These are phyloP conservation scores for Cyprinodon variegatus DNA, from an alignment of 2,113 vertebrate genomes.

Conservation along the genomic window DNA sequence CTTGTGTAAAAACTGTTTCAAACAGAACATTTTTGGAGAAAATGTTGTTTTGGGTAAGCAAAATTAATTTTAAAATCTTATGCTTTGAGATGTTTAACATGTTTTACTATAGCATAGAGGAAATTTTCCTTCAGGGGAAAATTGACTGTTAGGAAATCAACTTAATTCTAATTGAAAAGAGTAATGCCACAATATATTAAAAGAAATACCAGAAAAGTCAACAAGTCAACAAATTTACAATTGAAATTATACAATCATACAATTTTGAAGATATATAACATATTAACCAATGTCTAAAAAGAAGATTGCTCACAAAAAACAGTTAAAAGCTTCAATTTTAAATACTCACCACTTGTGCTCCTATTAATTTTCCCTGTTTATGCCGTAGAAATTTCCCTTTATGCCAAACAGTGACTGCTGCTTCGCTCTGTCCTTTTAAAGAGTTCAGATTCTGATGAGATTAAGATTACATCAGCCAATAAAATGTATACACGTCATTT, in stretches of 20 bases:
- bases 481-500: constrained; percentile 28
- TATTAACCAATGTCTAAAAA: not conserved
- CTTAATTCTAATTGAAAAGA: not conserved
- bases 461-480: constrained; percentile 44
- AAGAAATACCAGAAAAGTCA: too few relatives aligned
- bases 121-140: not conserved
- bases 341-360: constrained; percentile 31
- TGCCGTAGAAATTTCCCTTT: not conserved
- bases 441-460: constrained; percentile 40
- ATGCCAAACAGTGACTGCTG: constrained; percentile 5
- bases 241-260: not conserved
- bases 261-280: not conserved
- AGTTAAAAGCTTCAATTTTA: not conserved
- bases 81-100: too few relatives aligned
- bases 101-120: too few relatives aligned
- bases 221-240: not conserved
- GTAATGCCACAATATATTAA: not conserved
- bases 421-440: constrained; percentile 48
- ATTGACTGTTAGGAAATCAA: not conserved
- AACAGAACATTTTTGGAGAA: too few relatives aligned
- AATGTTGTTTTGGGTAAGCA: too few relatives aligned
- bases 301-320: not conserved
- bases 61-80: too few relatives aligned
- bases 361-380: not conserved
- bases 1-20: too few relatives aligned